Evolutionary conservation across 2,113 vertebrate genomes (phyloP).

Genomic region (Megaleporinus macrocephalus): DNA sequence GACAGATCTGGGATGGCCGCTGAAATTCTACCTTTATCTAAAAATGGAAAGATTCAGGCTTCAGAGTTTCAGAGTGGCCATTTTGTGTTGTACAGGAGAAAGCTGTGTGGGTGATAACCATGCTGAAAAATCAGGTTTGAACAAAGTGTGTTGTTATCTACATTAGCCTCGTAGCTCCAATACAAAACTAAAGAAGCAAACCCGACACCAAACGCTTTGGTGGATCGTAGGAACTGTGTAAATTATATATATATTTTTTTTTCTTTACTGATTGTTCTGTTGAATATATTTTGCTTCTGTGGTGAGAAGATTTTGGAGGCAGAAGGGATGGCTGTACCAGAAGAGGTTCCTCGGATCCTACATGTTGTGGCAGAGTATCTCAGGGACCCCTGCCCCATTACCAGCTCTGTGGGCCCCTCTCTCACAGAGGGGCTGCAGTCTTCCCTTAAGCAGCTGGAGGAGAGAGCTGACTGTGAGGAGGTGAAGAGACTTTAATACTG

Average conservation of each 20-base stretch:
- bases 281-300: neutral
- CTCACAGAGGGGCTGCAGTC: conserved; percentile 53
- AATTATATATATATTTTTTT: neutral
- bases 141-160: too few relatives aligned
- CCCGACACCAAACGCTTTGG: too few relatives aligned
- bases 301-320: conserved; percentile 72
- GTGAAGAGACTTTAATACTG: conserved; percentile 17
- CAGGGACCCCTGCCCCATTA: conserved; percentile 64
- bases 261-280: neutral
- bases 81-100: too few relatives aligned
- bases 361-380: conserved; percentile 71
- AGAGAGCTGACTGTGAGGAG: conserved; percentile 54
- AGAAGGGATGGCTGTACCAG: conserved; percentile 73
- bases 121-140: too few relatives aligned
- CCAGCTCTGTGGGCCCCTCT: conserved; percentile 59
- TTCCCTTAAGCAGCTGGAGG: conserved; percentile 48
- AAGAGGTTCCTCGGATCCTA: conserved; percentile 70
- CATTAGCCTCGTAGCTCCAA: too few relatives aligned
- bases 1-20: too few relatives aligned
- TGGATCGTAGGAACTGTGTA: too few relatives aligned
- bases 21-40: too few relatives aligned
- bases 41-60: too few relatives aligned
- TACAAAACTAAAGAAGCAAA: too few relatives aligned
- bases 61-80: too few relatives aligned
- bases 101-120: too few relatives aligned